Evolutionary conservation across 2,797 vertebrate species (phyloP).

Genomic region (Pipistrellus pipistrellus): DNA sequence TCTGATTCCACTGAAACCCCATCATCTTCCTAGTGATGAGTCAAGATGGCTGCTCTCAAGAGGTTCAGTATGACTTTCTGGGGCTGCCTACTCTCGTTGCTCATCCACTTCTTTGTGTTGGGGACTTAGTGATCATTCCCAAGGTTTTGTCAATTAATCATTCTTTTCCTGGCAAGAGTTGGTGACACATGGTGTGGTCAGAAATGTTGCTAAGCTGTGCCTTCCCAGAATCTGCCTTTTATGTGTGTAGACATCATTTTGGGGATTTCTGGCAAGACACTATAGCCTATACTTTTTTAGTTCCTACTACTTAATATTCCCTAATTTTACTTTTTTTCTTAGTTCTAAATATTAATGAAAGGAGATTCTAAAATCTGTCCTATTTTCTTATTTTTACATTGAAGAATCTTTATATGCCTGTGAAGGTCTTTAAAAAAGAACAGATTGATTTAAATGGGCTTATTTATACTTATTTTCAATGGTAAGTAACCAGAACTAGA

Average conservation of each 20-base stretch:
- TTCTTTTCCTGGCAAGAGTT: not conserved
- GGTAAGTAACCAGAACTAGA: not conserved
- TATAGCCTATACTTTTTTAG: not conserved
- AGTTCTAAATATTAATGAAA: not conserved
- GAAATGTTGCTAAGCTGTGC: not conserved
- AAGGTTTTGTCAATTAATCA: not conserved
- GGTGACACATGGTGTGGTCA: accelerated
- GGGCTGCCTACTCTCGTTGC: not conserved
- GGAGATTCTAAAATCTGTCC: not conserved
- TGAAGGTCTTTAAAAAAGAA: not conserved
- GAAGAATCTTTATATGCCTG: not conserved
- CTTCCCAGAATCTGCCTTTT: not conserved
- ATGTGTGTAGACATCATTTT: not conserved
- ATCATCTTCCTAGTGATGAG: not conserved
- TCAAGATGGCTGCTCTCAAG: not conserved
- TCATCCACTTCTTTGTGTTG: not conserved
- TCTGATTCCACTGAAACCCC: not conserved
- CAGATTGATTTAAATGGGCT: not conserved
- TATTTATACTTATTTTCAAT: not conserved
- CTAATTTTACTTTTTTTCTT: not conserved
- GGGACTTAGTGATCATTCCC: no score
- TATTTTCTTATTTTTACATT: slow-evolving; percentile 8
- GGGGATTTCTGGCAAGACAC: not conserved
- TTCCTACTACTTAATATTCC: not conserved
- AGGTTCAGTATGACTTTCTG: not conserved